phyloP scores from a whole-genome alignment of 2,113 vertebrate species.

The Oncorhynchus tshawytscha region DNA sequence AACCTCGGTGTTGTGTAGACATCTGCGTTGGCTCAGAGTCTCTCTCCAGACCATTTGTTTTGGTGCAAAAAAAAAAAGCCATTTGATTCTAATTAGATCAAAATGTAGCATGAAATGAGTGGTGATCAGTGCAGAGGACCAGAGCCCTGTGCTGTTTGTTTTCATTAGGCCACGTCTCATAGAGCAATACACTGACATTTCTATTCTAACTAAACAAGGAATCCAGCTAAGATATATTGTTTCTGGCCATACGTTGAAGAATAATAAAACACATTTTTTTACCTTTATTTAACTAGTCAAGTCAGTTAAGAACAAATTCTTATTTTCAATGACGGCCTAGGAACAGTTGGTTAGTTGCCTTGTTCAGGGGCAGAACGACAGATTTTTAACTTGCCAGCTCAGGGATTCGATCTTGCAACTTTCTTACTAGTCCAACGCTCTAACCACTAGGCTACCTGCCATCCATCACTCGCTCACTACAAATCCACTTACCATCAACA shows the following conservation, averaged over 20 bases:
- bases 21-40: constrained; percentile 44
- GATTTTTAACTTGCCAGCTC: too few species aligned
- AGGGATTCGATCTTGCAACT: too few species aligned
- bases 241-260: constrained; percentile 46
- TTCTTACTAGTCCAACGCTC: too few species aligned
- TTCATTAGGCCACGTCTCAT: constrained; percentile 54
- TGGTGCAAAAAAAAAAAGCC: constrained; percentile 37
- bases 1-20: constrained; percentile 33
- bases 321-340: too few species aligned
- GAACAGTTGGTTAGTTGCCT: too few species aligned
- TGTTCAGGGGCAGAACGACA: too few species aligned
- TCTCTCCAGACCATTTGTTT: constrained; percentile 54
- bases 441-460: constrained; percentile 13
- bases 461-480: constrained; percentile 52
- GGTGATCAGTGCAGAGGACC: constrained; percentile 44
- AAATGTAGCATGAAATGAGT: constrained; percentile 67
- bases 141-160: constrained; percentile 53
- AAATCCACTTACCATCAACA: constrained; percentile 33
- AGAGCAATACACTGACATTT: constrained; percentile 43
- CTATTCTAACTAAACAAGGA: constrained; percentile 30
- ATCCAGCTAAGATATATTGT: constrained; percentile 22
- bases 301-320: too few species aligned
- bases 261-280: constrained; percentile 55
- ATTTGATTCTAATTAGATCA: constrained; percentile 70
- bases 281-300: too few species aligned